Base-by-base conservation (phyloP, 2,888 invertebrate species). In the Melinaea marsaeus region DNA sequence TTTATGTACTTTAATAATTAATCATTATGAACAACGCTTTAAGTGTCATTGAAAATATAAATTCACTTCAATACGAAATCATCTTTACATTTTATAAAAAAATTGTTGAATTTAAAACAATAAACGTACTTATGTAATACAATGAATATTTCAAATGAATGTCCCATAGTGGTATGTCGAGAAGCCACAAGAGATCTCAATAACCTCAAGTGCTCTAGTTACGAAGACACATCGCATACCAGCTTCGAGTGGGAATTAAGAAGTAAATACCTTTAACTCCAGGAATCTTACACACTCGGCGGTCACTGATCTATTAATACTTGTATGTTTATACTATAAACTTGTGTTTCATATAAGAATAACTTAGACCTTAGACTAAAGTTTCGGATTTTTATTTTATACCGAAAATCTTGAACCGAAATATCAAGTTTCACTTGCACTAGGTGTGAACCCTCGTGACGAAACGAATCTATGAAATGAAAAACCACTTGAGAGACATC, bases 171-270 rank as follows among this genome's bases (percentile, higher is more conserved):
- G 59, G 65, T 57, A 63, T 58, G 60, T 60, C 60, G 59, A 68
- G 69, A 72, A 71, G 71, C 67, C 69, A 60, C 65, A 66, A 71
- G 65, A 46, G 71, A 66, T 71, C 68, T 70, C 67, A 67, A 69
- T 70, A 68, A 70, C 74, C 74, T 62, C 74, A 71, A 64, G 62
- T 48, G 46, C 45, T 34, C 13, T 55, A 51, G 32, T 54, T 54
- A 54, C 54, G 37, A 54, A 34, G 63, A 63, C 58, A 64, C 61
- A 58, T 65, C 58, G 57, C 55, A 51, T 65, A 62, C 61, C 54
- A 46, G 57, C 58, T 64, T 61, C 51, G 55, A 46, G 58, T 63
- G 57, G 35, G 35, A 56, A 57, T 58, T 54, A 61, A 37, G 45
- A 55, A 7, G 37, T 62, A 51, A 57, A 62, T 62, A 57, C 35